Base-by-base conservation (phyloP, 2,888 invertebrate genomes). In the Brassicogethes aeneus region DNA sequence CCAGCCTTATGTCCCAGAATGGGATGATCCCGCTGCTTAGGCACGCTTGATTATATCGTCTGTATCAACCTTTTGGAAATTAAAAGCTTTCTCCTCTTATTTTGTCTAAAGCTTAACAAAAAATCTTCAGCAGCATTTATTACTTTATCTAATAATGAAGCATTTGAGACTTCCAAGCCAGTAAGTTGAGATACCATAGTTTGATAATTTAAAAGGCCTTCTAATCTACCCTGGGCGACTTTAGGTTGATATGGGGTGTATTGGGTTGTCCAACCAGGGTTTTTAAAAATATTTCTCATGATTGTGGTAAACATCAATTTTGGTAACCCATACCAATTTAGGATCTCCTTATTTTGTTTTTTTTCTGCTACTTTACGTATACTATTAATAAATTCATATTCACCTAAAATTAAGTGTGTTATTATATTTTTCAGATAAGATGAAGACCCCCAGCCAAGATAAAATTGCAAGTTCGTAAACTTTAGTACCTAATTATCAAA, bases 301-400 rank as follows among this genome's bases (percentile, higher is more conserved):
- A 99, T 97, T 0, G 94, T 87, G 99, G 99, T 1, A 94, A 90
- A 61, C 89, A 87, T 59, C 96, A 97, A 65, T 95, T 95, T 71
- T 99, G 88, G 69, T 97, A 99, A 0, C 99, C 99, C 90, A 97
- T 94, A 2, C 99, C 99, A 41, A 99, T 95, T 64, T 90, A 99
- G 1, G 92, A 86, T 40, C 94, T 76, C 93, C 93, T 96, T 61
- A 94, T 77, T 68, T 94, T 77, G 70, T n/a, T 99, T 99, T 61
- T 82, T 80, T 52, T 86, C 80, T 0, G 91, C 84, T 53, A 96
- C 82, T 51, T 76, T 72, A 16, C 82, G 74, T 34, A 87, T 83
- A 56, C 85, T 76, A 51, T 82, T 77, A 46, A 96, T 82, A 40
- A 99, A 72, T 56, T 93, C 89, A 61, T 89, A 84, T 71, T 99